These are phyloP conservation scores for Philereme vetulata DNA, from an alignment of 2,888 invertebrate genomes.

Conservation along the genomic window DNA sequence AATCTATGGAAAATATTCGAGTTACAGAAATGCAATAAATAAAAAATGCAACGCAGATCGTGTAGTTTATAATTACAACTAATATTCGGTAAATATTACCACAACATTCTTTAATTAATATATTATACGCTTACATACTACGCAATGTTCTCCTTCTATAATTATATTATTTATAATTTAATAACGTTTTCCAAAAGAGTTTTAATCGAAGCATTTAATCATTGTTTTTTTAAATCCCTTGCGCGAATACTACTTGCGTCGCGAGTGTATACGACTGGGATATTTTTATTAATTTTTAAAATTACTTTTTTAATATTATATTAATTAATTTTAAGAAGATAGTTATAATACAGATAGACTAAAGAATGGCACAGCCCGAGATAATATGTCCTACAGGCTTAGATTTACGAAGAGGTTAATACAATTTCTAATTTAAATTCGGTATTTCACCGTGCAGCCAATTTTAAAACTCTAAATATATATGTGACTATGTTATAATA, in stretches of 20 bases:
- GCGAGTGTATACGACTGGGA: constrained; percentile 37
- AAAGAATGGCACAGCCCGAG: constrained; percentile 68
- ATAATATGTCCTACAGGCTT: constrained; percentile 37
- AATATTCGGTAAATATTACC: constrained; percentile 40
- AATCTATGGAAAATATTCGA: constrained; percentile 54
- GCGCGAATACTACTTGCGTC: constrained; percentile 36
- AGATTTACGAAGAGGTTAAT: constrained; percentile 26
- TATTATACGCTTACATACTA: constrained; percentile 54
- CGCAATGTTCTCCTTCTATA: constrained; percentile 49
- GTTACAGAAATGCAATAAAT: constrained; percentile 42
- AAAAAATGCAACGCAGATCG: constrained; percentile 40
- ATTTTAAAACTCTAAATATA: constrained; percentile 50
- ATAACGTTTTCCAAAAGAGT: constrained; percentile 39
- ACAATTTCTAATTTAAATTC: constrained; percentile 49
- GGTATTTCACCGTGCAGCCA: constrained; percentile 77
- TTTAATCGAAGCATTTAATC: constrained; percentile 57
- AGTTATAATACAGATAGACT: constrained; percentile 58
- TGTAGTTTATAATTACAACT: constrained; percentile 13
- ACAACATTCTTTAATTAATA: constrained; percentile 38
- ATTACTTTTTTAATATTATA: constrained; percentile 39
- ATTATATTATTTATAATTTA: constrained; percentile 38
- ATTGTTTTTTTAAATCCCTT: constrained; percentile 53
- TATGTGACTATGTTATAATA: constrained; percentile 21
- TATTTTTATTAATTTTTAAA: constrained; percentile 35
- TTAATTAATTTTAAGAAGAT: constrained; percentile 47